A percentile compares a stretch with the other conserved stretches of the same genome.
These are phyloP conservation scores for Lucinisca nassula DNA, from an alignment of 2,888 invertebrate genomes.

Conservation along the genomic window DNA sequence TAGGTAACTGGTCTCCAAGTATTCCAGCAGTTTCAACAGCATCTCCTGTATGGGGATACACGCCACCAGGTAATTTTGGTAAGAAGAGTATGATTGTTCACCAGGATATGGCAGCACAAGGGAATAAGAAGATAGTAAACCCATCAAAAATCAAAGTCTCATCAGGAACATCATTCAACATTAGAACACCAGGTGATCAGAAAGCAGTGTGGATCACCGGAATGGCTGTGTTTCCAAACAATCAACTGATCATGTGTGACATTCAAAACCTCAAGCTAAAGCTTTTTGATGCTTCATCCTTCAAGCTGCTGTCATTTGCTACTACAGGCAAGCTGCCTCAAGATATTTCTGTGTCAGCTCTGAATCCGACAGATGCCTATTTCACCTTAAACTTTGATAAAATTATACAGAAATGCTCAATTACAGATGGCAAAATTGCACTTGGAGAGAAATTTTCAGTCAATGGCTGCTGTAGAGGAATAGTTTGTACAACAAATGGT, in stretches of 20 bases:
- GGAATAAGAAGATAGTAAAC: background rate
- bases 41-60: background rate
- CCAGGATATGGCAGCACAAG: background rate
- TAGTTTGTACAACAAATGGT: constrained; percentile 61
- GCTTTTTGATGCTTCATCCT: constrained; percentile 38
- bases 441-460: constrained; percentile 60
- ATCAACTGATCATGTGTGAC: constrained; percentile 61
- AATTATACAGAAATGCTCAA: constrained; percentile 60
- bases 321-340: constrained; percentile 36
- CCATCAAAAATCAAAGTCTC: background rate
- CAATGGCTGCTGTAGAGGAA: constrained; percentile 64
- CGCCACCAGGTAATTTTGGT: background rate
- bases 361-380: constrained; percentile 60
- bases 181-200: constrained; percentile 26
- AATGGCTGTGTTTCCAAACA: constrained; percentile 63
- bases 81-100: background rate
- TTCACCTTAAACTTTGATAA: constrained; percentile 65
- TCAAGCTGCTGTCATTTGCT: background rate
- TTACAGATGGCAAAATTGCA: constrained; percentile 56
- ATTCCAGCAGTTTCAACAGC: background rate
- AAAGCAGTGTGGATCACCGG: constrained; percentile 64
- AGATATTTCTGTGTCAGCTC: constrained; percentile 61
- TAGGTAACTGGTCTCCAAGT: constrained; percentile 1
- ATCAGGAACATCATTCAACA: constrained; percentile 5
- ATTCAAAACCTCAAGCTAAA: constrained; percentile 66